phyloP scores from a whole-genome alignment of 2,797 vertebrate genomes.

The Schizopygopsis malacanthus region DNA sequence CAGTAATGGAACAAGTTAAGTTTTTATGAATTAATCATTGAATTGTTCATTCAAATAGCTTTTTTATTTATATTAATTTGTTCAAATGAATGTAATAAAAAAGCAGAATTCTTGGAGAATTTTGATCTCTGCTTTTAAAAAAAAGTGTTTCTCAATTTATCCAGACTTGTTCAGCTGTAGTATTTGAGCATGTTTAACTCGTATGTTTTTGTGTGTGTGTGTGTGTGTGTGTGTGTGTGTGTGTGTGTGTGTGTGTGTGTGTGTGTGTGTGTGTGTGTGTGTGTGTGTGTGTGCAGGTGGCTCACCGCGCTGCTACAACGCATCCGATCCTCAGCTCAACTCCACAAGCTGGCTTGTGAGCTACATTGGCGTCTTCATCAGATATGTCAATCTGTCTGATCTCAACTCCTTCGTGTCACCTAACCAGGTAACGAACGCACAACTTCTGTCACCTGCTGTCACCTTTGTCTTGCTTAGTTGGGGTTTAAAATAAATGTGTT shows the following conservation, averaged over 20 bases:
- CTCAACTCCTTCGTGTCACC: conserved; percentile 63
- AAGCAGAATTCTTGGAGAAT: neutral
- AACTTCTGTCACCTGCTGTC: neutral
- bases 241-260: neutral
- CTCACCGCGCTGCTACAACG: conserved; percentile 67
- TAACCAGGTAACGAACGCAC: conserved; percentile 58
- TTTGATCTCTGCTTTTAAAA: neutral
- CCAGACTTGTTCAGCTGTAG: neutral
- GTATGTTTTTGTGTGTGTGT: neutral
- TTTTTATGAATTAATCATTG: neutral
- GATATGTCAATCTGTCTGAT: conserved; percentile 66
- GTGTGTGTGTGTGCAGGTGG: conserved; percentile 60
- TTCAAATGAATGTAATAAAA: neutral
- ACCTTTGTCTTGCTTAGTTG: neutral
- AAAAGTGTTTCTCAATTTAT: neutral
- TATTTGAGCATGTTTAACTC: neutral
- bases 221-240: conserved; percentile 9
- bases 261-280: neutral
- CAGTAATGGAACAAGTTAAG: neutral
- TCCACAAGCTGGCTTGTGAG: conserved; percentile 74
- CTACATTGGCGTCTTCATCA: conserved; percentile 71
- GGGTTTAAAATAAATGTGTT: neutral
- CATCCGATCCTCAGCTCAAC: conserved; percentile 68
- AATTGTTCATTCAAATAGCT: neutral
- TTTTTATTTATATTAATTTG: neutral